Evolutionary conservation across 2,113 vertebrate species (phyloP).

Genomic region (Hyla sarda): DNA sequence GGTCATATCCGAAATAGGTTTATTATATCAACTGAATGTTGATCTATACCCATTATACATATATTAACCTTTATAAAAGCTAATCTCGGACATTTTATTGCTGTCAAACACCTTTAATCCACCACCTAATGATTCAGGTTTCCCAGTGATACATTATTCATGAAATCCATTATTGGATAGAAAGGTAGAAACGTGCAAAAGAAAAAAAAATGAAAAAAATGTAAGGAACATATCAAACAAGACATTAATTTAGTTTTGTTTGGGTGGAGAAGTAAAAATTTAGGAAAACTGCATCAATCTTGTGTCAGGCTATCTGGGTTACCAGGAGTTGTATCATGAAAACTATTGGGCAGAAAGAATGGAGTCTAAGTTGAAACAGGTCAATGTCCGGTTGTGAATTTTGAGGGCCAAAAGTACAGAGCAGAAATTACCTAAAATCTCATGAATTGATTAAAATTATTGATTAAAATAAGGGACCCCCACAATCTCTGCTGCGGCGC

Average conservation of each 20-base stretch:
- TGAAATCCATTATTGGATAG: background rate
- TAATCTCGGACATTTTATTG: background rate
- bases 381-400: background rate
- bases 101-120: conserved; percentile 2
- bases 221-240: background rate
- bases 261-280: background rate
- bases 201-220: background rate
- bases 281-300: background rate
- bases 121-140: background rate
- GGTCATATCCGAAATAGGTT: background rate
- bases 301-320: background rate
- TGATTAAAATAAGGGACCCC: too few species aligned
- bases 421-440: too few species aligned
- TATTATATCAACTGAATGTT: background rate
- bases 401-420: background rate
- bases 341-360: background rate
- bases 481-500: too few species aligned
- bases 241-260: background rate
- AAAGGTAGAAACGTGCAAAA: background rate
- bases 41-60: conserved; percentile 2
- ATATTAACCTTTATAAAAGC: conserved; percentile 1
- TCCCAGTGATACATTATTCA: background rate
- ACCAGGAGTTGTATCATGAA: background rate
- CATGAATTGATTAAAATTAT: too few species aligned
- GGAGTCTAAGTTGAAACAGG: background rate